phyloP scores from a whole-genome alignment of 2,797 vertebrate genomes.

The Tangara arthus region DNA sequence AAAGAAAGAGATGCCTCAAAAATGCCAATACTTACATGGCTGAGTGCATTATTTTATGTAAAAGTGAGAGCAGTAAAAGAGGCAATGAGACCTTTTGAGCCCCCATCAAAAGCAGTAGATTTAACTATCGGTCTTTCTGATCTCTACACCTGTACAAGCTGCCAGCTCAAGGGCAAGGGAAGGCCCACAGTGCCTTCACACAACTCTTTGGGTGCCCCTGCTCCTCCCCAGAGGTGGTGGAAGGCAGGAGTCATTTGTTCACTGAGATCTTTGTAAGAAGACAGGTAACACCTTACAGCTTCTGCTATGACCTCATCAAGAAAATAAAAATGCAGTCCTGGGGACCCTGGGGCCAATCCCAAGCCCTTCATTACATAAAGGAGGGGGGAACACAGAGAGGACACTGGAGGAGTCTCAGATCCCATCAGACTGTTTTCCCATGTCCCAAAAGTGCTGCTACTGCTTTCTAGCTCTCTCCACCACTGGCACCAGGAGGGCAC shows the following conservation, averaged over 20 bases:
- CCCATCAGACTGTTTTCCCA: background rate
- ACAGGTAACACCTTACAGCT: background rate
- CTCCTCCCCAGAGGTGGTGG: background rate
- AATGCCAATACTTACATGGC: background rate
- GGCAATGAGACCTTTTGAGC: background rate
- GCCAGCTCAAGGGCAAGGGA: background rate
- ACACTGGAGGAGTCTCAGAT: background rate
- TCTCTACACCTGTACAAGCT: background rate
- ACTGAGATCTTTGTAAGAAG: background rate
- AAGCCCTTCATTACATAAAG: background rate
- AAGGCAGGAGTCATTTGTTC: background rate
- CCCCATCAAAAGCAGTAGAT: background rate
- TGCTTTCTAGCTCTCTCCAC: background rate
- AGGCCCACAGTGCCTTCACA: background rate
- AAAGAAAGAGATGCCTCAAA: conserved; percentile 20
- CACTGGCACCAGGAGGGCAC: accelerated
- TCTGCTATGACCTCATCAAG: background rate
- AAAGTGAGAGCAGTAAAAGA: background rate
- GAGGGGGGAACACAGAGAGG: accelerated
- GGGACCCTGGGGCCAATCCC: background rate
- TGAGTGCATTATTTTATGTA: background rate
- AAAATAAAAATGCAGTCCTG: background rate
- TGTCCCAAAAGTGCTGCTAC: background rate
- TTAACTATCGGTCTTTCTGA: background rate
- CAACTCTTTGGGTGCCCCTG: accelerated